These are phyloP conservation scores for Alcis repandata DNA, from an alignment of 2,888 invertebrate species.

Conservation along the genomic window DNA sequence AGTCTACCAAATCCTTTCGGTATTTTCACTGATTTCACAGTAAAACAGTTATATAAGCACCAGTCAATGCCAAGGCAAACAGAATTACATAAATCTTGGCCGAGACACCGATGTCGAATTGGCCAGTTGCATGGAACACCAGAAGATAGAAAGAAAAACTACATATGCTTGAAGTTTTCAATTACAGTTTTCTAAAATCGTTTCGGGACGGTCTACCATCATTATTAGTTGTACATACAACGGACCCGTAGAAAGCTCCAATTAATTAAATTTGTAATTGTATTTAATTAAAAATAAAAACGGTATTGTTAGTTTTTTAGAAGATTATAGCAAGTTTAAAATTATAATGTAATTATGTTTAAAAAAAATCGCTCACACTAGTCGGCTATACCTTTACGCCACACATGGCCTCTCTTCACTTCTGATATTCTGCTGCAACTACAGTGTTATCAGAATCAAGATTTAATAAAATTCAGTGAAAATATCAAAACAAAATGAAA, in stretches of 20 bases:
- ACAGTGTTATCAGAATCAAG: slow-evolving; percentile 57
- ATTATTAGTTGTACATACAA: too few species aligned
- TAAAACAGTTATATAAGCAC: background rate
- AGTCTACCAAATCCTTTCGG: background rate
- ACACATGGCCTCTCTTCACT: background rate
- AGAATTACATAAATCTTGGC: slow-evolving; percentile 31
- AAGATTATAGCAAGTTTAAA: too few species aligned
- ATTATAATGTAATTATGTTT: background rate
- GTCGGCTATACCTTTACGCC: background rate
- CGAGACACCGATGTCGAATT: slow-evolving; percentile 18
- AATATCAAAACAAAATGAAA: slow-evolving; percentile 63
- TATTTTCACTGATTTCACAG: background rate
- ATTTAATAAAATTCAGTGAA: slow-evolving; percentile 65
- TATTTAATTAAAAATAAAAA: too few species aligned
- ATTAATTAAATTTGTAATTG: too few species aligned
- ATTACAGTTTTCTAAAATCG: too few species aligned
- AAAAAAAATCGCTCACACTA: too few species aligned
- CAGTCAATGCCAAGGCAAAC: slow-evolving; percentile 7
- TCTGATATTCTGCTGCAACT: slow-evolving; percentile 21
- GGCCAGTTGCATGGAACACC: background rate
- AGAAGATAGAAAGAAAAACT: background rate
- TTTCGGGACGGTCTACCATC: too few species aligned
- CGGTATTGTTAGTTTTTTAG: too few species aligned
- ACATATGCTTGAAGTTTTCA: too few species aligned
- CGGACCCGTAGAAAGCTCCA: too few species aligned